Evolutionary conservation across 2,113 vertebrate species (phyloP).

Genomic region (Urocitellus parryii): DNA sequence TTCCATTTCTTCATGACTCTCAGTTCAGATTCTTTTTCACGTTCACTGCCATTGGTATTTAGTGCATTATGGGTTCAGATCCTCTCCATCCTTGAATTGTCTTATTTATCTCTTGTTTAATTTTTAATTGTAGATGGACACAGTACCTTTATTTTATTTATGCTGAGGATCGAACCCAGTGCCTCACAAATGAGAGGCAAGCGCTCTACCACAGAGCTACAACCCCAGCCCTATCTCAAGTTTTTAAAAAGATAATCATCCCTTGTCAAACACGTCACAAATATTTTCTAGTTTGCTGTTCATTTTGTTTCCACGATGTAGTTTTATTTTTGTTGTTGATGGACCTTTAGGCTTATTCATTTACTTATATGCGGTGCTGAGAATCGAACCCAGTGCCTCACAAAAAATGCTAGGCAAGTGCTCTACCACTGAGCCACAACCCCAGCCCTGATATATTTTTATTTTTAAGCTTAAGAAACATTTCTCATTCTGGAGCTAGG

Average conservation of each 20-base stretch:
- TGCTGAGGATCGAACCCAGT: too few species aligned
- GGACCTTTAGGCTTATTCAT: too few species aligned
- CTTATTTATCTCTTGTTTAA: not conserved
- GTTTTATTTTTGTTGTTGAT: too few species aligned
- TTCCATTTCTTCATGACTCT: not conserved
- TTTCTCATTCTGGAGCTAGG: not conserved
- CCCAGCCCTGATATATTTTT: not conserved
- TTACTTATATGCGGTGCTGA: too few species aligned
- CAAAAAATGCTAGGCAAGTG: too few species aligned
- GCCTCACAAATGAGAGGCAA: too few species aligned
- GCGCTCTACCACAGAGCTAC: too few species aligned
- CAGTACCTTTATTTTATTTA: too few species aligned
- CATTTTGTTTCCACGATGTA: not conserved
- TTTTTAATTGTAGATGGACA: too few species aligned
- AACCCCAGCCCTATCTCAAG: not conserved
- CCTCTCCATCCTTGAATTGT: not conserved
- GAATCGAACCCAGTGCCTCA: too few species aligned
- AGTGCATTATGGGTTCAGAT: not conserved
- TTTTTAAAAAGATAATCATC: not conserved
- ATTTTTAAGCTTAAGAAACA: conserved; percentile 7
- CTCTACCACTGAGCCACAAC: too few species aligned
- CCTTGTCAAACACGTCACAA: not conserved
- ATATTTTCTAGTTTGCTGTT: not conserved
- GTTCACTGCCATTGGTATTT: not conserved
- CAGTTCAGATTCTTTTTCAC: not conserved